Evolutionary conservation across 2,888 invertebrate species (phyloP).

Genomic region (Diarsia rubi): DNA sequence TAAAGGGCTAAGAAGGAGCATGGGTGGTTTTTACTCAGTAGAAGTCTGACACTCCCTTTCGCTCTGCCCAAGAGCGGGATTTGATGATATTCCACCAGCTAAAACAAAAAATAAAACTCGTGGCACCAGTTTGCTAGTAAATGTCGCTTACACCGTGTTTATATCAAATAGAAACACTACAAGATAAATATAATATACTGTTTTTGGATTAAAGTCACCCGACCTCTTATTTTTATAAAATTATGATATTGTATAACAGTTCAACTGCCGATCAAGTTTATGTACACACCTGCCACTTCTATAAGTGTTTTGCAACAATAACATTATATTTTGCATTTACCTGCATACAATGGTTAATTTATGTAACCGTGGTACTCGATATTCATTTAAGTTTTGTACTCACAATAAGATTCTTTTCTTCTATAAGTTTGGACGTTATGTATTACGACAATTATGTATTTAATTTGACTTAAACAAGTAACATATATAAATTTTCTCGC

Average conservation of each 20-base stretch:
- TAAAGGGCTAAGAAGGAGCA: no score
- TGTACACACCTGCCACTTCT: constrained; percentile 2
- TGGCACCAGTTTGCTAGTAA: not conserved
- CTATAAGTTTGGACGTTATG: not conserved
- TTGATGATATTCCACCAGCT: no score
- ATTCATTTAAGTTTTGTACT: not conserved
- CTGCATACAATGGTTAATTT: not conserved
- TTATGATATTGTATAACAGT: no score
- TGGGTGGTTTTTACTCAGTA: no score
- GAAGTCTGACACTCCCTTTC: no score
- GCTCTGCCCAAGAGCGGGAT: no score
- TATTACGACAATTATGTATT: not conserved
- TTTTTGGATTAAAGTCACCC: not conserved
- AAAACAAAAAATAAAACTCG: not conserved
- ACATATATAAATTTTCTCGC: not conserved
- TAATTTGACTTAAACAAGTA: not conserved
- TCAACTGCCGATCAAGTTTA: not conserved
- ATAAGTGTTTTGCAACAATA: not conserved
- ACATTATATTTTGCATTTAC: not conserved
- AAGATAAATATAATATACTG: not conserved
- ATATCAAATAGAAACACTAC: no score
- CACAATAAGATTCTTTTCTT: not conserved
- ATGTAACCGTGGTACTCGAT: not conserved
- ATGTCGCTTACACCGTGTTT: not conserved
- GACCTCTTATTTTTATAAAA: not conserved